A percentile compares a stretch with the other conserved stretches of the same genome.
phyloP scores from a whole-genome alignment of 2,113 vertebrate species.

The Ginglymostoma cirratum region DNA sequence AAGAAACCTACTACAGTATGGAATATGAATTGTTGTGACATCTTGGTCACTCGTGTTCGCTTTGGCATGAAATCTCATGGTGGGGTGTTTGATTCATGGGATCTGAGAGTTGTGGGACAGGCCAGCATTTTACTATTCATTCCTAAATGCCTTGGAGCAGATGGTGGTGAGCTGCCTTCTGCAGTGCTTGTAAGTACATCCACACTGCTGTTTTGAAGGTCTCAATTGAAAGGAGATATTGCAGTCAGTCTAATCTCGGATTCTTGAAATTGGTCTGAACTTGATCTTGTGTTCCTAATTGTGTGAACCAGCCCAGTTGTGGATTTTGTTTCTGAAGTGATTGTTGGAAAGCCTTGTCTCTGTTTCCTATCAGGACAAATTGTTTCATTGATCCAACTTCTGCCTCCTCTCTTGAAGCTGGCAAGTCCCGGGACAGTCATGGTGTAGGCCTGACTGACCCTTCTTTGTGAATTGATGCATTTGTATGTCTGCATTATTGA shows the following conservation, averaged over 20 bases:
- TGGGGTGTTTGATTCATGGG: no score
- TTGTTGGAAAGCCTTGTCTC: not conserved
- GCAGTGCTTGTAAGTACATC: no score
- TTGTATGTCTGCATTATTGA: not conserved
- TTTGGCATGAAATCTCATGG: no score
- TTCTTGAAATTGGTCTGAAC: not conserved
- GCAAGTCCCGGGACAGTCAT: not conserved
- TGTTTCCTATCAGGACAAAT: not conserved
- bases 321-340: not conserved
- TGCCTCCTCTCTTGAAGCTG: not conserved
- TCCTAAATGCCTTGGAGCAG: no score
- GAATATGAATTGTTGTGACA: no score
- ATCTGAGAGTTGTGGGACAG: no score
- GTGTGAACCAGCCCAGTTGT: not conserved
- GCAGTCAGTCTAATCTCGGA: not conserved
- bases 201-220: not conserved
- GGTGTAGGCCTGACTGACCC: not conserved
- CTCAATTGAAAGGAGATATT: not conserved
- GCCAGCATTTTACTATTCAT: no score
- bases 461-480: not conserved
- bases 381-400: not conserved
- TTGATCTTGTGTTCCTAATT: not conserved
- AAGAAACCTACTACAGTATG: not conserved
- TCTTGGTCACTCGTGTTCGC: no score
- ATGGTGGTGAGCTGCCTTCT: no score